phyloP scores from a whole-genome alignment of 2,797 vertebrate genomes.

The Arnoldichthys spilopterus region DNA sequence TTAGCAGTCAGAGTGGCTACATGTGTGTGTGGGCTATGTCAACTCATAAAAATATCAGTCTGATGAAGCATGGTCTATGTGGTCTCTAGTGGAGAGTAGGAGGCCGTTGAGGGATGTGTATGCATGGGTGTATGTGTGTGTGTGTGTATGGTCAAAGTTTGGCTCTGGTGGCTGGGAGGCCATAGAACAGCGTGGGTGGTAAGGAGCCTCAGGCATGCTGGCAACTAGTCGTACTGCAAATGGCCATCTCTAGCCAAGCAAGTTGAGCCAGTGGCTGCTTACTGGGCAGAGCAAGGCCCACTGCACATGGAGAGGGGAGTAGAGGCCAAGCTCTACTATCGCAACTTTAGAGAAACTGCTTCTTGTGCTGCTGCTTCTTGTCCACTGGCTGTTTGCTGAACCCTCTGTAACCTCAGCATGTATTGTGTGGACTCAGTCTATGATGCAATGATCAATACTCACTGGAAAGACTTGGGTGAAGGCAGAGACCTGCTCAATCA shows the following conservation, averaged over 20 bases:
- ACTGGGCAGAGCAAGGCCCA: conserved; percentile 41
- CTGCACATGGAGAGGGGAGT: conserved; percentile 38
- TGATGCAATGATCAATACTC: conserved; percentile 76
- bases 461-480: conserved; percentile 64
- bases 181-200: conserved; percentile 59
- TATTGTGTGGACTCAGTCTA: conserved; percentile 54
- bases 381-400: conserved; percentile 80
- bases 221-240: conserved; percentile 53
- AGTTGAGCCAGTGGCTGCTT: conserved; percentile 55
- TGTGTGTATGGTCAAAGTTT: conserved; percentile 44
- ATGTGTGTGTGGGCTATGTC: conserved; percentile 31
- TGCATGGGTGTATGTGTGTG: not conserved
- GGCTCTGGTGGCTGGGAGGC: conserved; percentile 39
- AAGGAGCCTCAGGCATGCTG: conserved; percentile 51
- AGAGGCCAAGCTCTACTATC: conserved; percentile 52
- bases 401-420: conserved; percentile 62
- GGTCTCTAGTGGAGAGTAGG: conserved; percentile 41
- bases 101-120: conserved; percentile 21
- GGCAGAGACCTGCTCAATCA: conserved; percentile 49
- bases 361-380: conserved; percentile 62
- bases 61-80: conserved; percentile 36
- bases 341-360: conserved; percentile 43
- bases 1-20: conserved; percentile 26
- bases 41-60: conserved; percentile 46
- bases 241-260: conserved; percentile 55